Conservation (phyloP, 1,140 invertebrate species). For the Sinella curviseta region DNA sequence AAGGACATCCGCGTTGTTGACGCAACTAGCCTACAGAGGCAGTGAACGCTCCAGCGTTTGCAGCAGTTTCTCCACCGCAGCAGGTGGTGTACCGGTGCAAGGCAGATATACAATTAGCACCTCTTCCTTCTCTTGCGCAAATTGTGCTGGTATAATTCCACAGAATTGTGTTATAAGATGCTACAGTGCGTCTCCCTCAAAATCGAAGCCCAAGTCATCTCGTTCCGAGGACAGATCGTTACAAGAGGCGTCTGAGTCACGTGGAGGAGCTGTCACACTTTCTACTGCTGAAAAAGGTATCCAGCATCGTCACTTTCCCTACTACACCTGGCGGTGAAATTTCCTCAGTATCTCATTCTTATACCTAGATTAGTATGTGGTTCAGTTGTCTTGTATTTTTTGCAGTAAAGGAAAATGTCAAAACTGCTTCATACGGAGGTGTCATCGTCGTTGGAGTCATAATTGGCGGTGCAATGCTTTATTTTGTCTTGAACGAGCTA, state of each 20-base stretch:
- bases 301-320: neutral
- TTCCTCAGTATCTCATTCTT: neutral
- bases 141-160: too few relatives aligned
- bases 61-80: too few relatives aligned
- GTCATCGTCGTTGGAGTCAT: slow-evolving; percentile 77
- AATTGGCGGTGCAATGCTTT: slow-evolving; percentile 76
- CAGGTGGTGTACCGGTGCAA: too few relatives aligned
- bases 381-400: neutral
- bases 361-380: neutral
- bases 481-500: slow-evolving; percentile 77
- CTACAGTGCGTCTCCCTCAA: neutral
- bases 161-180: too few relatives aligned
- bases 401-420: slow-evolving; percentile 82
- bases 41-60: too few relatives aligned
- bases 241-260: neutral
- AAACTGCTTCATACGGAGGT: slow-evolving; percentile 76
- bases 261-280: slow-evolving; percentile 32
- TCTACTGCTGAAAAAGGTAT: slow-evolving; percentile 43
- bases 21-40: too few relatives aligned
- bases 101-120: too few relatives aligned
- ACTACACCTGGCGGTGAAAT: neutral
- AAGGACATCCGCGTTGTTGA: too few relatives aligned
- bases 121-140: too few relatives aligned
- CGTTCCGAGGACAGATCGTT: neutral
- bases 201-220: neutral